Evolutionary conservation across 2,888 invertebrate species (phyloP).

Genomic region (Conus canariensis): DNA sequence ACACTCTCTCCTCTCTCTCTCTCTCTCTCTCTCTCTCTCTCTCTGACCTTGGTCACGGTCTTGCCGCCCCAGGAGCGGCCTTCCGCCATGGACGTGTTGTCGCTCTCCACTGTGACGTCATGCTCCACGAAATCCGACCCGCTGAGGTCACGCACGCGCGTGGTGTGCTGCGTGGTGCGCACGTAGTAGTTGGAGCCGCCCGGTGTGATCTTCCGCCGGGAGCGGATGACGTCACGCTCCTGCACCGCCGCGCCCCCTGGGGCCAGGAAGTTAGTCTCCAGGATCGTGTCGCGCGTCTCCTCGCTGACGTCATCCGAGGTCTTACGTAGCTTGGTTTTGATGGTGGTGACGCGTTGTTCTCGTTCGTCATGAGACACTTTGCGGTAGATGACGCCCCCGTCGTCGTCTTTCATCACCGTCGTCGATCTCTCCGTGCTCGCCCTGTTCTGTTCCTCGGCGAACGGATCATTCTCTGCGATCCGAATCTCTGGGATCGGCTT

Average conservation of each 20-base stretch:
- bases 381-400: constrained; percentile 9
- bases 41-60: constrained; percentile 35
- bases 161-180: constrained; percentile 58
- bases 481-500: background rate
- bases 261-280: constrained; percentile 62
- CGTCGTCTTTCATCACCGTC: background rate
- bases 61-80: constrained; percentile 57
- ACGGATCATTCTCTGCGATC: background rate
- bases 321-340: constrained; percentile 49
- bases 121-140: constrained; percentile 65
- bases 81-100: constrained; percentile 67
- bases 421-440: background rate
- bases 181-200: constrained; percentile 69
- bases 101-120: constrained; percentile 62
- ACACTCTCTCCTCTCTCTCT: too few species aligned
- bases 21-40: too few species aligned
- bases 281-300: constrained; percentile 65
- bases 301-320: constrained; percentile 65
- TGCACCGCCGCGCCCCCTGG: constrained; percentile 58
- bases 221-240: constrained; percentile 66
- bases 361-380: background rate
- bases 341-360: background rate
- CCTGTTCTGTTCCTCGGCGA: background rate
- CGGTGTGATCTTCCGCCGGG: constrained; percentile 65
- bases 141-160: constrained; percentile 55